Percentiles rank a stretch among this genome's conserved stretches.
These are phyloP conservation scores for Drosophila nasuta DNA, from an alignment of 1,140 invertebrate species.

Conservation along the genomic window DNA sequence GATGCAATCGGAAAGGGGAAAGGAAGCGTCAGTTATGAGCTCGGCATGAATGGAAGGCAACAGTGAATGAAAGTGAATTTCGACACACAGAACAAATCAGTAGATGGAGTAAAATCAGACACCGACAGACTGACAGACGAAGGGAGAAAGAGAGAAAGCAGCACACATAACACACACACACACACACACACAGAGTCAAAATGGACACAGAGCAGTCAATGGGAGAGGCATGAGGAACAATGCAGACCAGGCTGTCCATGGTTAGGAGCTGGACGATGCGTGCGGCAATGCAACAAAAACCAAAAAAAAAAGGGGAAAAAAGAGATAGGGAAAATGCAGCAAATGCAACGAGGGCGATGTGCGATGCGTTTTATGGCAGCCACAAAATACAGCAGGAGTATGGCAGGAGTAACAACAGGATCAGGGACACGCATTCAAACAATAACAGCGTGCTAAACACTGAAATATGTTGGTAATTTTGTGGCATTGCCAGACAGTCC, in stretches of 20 bases:
- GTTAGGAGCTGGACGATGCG: slow-evolving; percentile 18
- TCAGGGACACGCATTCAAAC: slow-evolving; percentile 16
- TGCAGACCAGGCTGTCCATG: slow-evolving; percentile 47
- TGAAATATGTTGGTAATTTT: slow-evolving; percentile 50
- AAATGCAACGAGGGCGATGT: slow-evolving; percentile 36
- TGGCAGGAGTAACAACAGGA: slow-evolving; percentile 1
- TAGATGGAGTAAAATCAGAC: slow-evolving; percentile 2
- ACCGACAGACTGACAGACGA: neutral
- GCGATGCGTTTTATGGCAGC: slow-evolving; percentile 8
- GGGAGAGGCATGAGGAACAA: slow-evolving; percentile 39
- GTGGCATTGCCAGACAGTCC: neutral
- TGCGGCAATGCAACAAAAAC: slow-evolving; percentile 24
- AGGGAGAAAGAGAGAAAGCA: slow-evolving; percentile 16
- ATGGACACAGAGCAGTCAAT: slow-evolving; percentile 24
- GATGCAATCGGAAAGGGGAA: neutral
- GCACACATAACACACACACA: slow-evolving; percentile 22
- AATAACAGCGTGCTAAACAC: slow-evolving; percentile 41
- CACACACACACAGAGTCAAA: neutral
- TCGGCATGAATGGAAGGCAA: slow-evolving; percentile 58
- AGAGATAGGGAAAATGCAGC: slow-evolving; percentile 36
- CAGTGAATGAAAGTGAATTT: slow-evolving; percentile 66
- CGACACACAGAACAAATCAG: slow-evolving; percentile 26
- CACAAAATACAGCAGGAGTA: slow-evolving; percentile 22
- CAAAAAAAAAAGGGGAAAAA: no score
- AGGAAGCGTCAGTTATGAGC: slow-evolving; percentile 53